Conservation (phyloP, 2,888 invertebrate species). For the Reticulitermes lucifugus region DNA sequence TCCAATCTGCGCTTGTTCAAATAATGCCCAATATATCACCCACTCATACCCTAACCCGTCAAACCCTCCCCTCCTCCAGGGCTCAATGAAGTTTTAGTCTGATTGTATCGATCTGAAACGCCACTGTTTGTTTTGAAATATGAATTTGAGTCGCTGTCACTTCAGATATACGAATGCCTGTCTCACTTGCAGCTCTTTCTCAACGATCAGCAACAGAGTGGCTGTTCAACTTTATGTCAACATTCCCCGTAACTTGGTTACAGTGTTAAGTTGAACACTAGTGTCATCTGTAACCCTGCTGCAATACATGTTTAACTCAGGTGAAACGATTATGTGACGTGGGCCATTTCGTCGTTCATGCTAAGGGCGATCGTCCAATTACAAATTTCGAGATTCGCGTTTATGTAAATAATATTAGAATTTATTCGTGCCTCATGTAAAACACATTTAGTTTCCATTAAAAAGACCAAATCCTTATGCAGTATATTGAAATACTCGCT, state of each 20-base stretch:
- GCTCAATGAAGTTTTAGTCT: conserved; percentile 13
- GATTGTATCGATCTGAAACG: neutral
- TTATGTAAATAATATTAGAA: too few relatives aligned
- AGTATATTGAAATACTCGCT: too few relatives aligned
- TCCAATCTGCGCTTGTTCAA: conserved; percentile 30
- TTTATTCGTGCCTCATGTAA: too few relatives aligned
- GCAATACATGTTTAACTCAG: neutral
- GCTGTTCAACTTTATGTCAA: neutral
- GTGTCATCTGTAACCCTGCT: neutral
- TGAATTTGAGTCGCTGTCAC: neutral
- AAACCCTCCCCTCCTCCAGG: neutral
- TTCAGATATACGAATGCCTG: neutral
- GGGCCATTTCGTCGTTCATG: too few relatives aligned
- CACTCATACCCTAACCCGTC: neutral
- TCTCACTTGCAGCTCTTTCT: neutral
- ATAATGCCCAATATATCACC: conserved; percentile 39
- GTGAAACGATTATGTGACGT: too few relatives aligned
- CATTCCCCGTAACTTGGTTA: neutral
- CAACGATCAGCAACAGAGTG: neutral
- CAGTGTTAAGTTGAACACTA: neutral
- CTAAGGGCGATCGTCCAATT: too few relatives aligned
- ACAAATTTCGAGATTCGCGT: too few relatives aligned
- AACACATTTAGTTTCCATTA: too few relatives aligned
- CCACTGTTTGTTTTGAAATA: neutral
- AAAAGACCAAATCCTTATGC: too few relatives aligned